Base-by-base conservation (phyloP, 1,140 invertebrate species). In the Bombus ignitus region DNA sequence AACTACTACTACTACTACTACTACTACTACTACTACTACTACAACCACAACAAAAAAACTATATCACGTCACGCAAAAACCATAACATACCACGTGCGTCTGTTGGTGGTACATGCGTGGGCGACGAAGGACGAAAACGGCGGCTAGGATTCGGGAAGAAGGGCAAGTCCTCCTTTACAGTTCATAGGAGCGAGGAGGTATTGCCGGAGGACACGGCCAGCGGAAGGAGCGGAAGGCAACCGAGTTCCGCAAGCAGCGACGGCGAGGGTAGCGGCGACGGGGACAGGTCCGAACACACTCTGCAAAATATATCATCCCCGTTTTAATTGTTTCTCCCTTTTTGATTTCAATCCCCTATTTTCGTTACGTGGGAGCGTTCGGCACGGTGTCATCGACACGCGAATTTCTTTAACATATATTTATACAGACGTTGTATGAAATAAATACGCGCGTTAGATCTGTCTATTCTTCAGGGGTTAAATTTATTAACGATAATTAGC, bases 101-200 rank as follows among this genome's bases (percentile, higher is more conserved):
- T 95, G 92, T 95, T 95, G 94, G 92, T 94, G 94, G 93, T 95
- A 94, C 93, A 95, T 95, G 93, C 91, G 94, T 95, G 93, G 94
- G 94, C 93, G 94, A 95, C 93, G 94, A 96, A 98, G 98, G 98
- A 96, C 97, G 98, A 94, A 99, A 98, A 96, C 97, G 98, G 96
- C 97, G 98, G 95, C 97, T 99, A 97, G 98, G 98, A 95, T 99
- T 99, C 96, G 98, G 98, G 95, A 98, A 98, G 96, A 98, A 98
- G 96, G 98, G 98, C 93, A 98, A 98, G 96, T 98, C 97, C 95
- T 98, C 98, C 92, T 98, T 99, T 96, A 99, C 98, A 94, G 98
- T 99, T 93, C 98, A 99, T 96, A 97, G 98, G 95, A 98, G 98
- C 94, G 98, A 99, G 96, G 98, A 99, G 95, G 97, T 99, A 92